Percentiles rank a stretch among this genome's conserved stretches.
These are phyloP conservation scores for Drosophila sechellia DNA, from an alignment of 1,140 invertebrate species.

Conservation along the genomic window DNA sequence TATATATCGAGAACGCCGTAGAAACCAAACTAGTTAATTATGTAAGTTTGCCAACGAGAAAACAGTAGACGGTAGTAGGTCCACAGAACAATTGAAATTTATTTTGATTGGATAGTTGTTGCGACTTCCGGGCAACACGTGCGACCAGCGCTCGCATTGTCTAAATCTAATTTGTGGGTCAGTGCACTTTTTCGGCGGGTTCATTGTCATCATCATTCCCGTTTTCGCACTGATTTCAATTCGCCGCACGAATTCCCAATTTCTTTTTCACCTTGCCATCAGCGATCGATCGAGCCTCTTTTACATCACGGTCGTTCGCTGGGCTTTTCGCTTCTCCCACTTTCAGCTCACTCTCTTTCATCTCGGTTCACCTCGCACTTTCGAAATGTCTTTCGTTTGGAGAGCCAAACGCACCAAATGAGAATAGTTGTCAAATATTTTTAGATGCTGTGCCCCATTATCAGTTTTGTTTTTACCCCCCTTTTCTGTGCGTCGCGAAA, in stretches of 20 bases:
- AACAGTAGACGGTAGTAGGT: not conserved
- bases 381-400: slow-evolving; percentile 35
- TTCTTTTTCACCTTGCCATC: slow-evolving; percentile 11
- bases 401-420: not conserved
- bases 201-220: slow-evolving; percentile 66
- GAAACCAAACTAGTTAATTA: slow-evolving; percentile 29
- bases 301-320: slow-evolving; percentile 26
- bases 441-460: slow-evolving; percentile 64
- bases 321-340: not conserved
- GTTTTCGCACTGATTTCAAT: slow-evolving; percentile 22
- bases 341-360: slow-evolving; percentile 2
- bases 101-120: slow-evolving; percentile 21
- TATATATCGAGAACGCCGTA: not conserved
- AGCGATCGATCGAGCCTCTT: slow-evolving; percentile 40
- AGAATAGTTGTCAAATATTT: slow-evolving; percentile 61
- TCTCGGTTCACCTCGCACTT: not conserved
- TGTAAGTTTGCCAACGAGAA: slow-evolving; percentile 48
- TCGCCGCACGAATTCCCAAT: slow-evolving; percentile 33
- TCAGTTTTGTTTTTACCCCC: slow-evolving; percentile 74
- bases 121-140: slow-evolving; percentile 41
- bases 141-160: slow-evolving; percentile 5
- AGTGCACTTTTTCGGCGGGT: slow-evolving; percentile 66
- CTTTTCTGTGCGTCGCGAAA: slow-evolving; percentile 37
- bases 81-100: not conserved
- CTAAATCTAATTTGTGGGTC: slow-evolving; percentile 56